A percentile compares a stretch with the other conserved stretches of the same genome.
These are phyloP conservation scores for Chironomus striatipennis DNA, from an alignment of 1,140 invertebrate genomes.

Conservation along the genomic window DNA sequence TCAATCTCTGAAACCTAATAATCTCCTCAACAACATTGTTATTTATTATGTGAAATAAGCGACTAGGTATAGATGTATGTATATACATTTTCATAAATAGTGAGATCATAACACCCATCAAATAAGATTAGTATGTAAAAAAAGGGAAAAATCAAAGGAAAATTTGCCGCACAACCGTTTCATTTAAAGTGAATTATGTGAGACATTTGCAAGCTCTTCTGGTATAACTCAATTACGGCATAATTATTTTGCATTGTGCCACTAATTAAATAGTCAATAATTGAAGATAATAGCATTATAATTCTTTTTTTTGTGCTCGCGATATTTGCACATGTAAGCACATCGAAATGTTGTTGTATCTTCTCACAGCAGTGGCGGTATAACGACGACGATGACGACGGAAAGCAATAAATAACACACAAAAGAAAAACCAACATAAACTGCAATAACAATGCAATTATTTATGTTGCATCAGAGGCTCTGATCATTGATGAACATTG, in stretches of 20 bases:
- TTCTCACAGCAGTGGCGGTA: neutral
- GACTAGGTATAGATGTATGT: too few relatives aligned
- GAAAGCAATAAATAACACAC: neutral
- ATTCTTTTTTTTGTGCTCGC: neutral
- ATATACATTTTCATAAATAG: too few relatives aligned
- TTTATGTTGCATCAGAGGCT: conserved; percentile 17
- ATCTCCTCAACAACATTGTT: too few relatives aligned
- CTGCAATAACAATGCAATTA: neutral
- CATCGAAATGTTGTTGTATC: neutral
- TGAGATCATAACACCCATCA: too few relatives aligned
- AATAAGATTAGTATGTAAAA: neutral
- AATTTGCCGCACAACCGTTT: neutral
- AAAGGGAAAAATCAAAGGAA: neutral
- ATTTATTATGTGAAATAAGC: too few relatives aligned
- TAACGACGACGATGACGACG: neutral
- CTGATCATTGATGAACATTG: neutral
- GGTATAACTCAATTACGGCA: conserved; percentile 21
- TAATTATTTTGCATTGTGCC: conserved; percentile 12
- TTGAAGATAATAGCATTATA: conserved; percentile 22
- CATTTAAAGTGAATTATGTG: conserved; percentile 2
- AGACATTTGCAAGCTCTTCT: neutral
- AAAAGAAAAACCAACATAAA: neutral
- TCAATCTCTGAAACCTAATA: too few relatives aligned
- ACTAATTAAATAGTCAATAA: conserved; percentile 23
- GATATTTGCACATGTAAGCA: conserved; percentile 7